Conservation (phyloP, 2,113 vertebrate genomes). For the Osmerus mordax region DNA sequence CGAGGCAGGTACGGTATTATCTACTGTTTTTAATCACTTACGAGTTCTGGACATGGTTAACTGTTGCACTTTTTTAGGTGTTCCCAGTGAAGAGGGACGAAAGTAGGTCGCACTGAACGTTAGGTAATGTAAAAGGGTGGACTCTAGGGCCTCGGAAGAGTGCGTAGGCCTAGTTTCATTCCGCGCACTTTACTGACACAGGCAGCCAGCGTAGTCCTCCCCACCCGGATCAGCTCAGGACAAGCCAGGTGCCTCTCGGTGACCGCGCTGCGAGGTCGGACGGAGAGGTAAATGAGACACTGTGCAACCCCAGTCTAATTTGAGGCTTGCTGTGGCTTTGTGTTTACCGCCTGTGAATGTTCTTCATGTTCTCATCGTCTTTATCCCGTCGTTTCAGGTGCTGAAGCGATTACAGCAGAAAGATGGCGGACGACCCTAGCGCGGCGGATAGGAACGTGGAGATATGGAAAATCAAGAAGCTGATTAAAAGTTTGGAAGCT, state of each 20-base stretch:
- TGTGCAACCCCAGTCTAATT: too few species aligned
- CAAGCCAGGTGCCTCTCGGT: constrained; percentile 53
- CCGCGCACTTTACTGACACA: constrained; percentile 60
- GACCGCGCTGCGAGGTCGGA: constrained; percentile 37
- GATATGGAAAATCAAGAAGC: constrained; percentile 99
- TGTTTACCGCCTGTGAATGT: neutral
- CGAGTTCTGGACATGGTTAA: neutral
- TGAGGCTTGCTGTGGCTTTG: too few species aligned
- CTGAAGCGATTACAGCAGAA: constrained; percentile 75
- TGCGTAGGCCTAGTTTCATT: constrained; percentile 55
- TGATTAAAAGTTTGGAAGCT: constrained; percentile 96
- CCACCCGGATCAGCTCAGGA: constrained; percentile 38
- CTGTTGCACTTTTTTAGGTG: neutral
- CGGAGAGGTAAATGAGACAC: constrained; percentile 29
- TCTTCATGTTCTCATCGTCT: neutral
- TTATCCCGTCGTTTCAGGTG: constrained; percentile 59
- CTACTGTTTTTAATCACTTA: neutral
- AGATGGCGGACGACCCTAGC: constrained; percentile 98
- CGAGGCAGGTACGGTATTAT: constrained; percentile 63
- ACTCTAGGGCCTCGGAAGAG: constrained; percentile 67
- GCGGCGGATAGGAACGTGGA: constrained; percentile 97
- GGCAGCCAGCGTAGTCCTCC: constrained; percentile 32
- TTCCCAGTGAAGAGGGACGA: constrained; percentile 12
- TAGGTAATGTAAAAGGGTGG: constrained; percentile 64
- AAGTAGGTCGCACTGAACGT: constrained; percentile 56